Conservation (phyloP, 2,888 invertebrate species). For the Nomada flava region DNA sequence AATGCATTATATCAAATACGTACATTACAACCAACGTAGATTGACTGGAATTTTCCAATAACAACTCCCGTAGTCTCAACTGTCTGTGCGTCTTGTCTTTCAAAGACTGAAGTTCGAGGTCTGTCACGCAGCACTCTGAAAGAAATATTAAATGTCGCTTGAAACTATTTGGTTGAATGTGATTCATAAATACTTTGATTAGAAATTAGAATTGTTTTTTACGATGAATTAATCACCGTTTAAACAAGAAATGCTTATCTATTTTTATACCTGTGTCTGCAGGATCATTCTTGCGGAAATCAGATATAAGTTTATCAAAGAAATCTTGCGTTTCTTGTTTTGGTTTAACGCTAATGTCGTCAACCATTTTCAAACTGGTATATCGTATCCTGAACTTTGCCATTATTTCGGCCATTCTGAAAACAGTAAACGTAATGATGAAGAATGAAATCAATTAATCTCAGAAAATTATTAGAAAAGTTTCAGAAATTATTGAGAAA, state of each 20-base stretch:
- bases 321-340: conserved; percentile 89
- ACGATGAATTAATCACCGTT: background rate
- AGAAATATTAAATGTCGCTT: conserved; percentile 55
- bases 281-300: conserved; percentile 86
- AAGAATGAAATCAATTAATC: conserved; percentile 21
- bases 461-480: too few species aligned
- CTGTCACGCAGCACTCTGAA: conserved; percentile 88
- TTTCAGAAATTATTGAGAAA: too few species aligned
- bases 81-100: conserved; percentile 96
- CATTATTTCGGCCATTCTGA: conserved; percentile 96
- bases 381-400: conserved; percentile 98
- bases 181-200: background rate
- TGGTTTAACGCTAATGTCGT: conserved; percentile 94
- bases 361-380: conserved; percentile 95
- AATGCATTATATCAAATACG: background rate
- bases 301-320: conserved; percentile 90
- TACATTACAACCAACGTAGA: conserved; percentile 98
- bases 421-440: conserved; percentile 66
- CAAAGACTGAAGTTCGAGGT: conserved; percentile 89
- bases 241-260: background rate
- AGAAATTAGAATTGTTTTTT: too few species aligned
- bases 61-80: conserved; percentile 94
- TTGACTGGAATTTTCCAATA: conserved; percentile 93
- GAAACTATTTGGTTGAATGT: background rate
- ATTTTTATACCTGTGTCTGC: conserved; percentile 70